Percentiles rank a stretch among this genome's conserved stretches.
Evolutionary conservation across 2,113 vertebrate genomes (phyloP).

Genomic region (Amphiprion percula): DNA sequence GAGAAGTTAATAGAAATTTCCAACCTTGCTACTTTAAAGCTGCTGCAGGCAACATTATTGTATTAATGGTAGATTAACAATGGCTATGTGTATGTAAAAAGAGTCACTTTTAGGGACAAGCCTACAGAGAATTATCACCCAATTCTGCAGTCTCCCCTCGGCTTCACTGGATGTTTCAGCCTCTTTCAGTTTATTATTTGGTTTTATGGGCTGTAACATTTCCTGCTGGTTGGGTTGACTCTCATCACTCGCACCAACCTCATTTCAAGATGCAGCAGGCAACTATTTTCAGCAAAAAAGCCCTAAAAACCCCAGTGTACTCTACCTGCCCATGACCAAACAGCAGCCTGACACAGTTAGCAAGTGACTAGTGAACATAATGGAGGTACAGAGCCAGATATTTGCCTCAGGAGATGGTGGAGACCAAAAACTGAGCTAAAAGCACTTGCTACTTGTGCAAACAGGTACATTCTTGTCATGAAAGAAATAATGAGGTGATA

Average conservation of each 20-base stretch:
- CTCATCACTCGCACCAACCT: background rate
- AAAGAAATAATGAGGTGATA: no score
- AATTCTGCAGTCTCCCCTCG: background rate
- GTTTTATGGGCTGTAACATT: background rate
- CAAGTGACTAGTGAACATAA: no score
- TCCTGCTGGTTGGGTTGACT: background rate
- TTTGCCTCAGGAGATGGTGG: no score
- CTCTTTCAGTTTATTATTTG: background rate
- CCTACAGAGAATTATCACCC: background rate
- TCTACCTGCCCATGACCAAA: no score
- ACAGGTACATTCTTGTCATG: no score
- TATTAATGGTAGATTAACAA: background rate
- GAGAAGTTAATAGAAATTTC: background rate
- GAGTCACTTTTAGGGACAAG: background rate
- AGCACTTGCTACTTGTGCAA: no score
- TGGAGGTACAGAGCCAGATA: no score
- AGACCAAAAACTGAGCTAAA: no score
- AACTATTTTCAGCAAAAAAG: background rate
- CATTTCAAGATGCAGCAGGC: conserved; percentile 2
- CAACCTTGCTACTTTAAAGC: background rate
- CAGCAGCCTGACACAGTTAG: no score
- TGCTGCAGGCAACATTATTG: background rate
- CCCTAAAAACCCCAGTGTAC: no score
- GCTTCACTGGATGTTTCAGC: background rate
- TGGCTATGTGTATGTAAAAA: background rate